phyloP scores from a whole-genome alignment of 2,797 vertebrate genomes.

The Parambassis ranga region DNA sequence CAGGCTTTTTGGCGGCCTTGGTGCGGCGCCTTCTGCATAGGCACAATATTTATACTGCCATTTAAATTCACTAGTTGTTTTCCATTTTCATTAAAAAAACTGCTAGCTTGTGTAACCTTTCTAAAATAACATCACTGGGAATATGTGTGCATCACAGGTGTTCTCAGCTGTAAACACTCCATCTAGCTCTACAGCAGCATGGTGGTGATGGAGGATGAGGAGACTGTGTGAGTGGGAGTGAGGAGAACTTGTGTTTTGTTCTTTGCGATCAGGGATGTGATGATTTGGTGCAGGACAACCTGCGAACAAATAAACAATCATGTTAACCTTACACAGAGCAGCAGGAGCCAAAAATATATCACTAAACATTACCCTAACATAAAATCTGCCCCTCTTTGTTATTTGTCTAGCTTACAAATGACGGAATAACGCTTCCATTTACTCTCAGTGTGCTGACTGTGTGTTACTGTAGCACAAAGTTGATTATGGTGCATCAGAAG shows the following conservation, averaged over 20 bases:
- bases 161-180: constrained; percentile 30
- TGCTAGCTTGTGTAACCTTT: background rate
- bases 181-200: constrained; percentile 1
- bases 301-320: constrained; percentile 28
- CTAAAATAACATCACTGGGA: background rate
- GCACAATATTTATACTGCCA: constrained; percentile 48
- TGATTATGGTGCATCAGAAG: constrained; percentile 51
- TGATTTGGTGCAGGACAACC: background rate
- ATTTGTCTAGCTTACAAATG: background rate
- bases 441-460: constrained; percentile 14
- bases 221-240: constrained; percentile 23
- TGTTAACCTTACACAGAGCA: background rate
- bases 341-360: background rate
- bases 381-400: background rate
- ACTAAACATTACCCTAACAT: no score
- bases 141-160: constrained; percentile 4
- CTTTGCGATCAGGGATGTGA: constrained; percentile 20
- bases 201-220: constrained; percentile 26
- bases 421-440: constrained; percentile 6
- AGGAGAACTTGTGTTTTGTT: constrained; percentile 31
- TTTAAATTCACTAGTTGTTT: constrained; percentile 34
- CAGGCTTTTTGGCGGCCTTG: constrained; percentile 34
- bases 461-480: constrained; percentile 26
- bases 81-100: constrained; percentile 6
- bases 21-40: constrained; percentile 1